phyloP scores from a whole-genome alignment of 2,113 vertebrate genomes.

The Oryzias woworae region DNA sequence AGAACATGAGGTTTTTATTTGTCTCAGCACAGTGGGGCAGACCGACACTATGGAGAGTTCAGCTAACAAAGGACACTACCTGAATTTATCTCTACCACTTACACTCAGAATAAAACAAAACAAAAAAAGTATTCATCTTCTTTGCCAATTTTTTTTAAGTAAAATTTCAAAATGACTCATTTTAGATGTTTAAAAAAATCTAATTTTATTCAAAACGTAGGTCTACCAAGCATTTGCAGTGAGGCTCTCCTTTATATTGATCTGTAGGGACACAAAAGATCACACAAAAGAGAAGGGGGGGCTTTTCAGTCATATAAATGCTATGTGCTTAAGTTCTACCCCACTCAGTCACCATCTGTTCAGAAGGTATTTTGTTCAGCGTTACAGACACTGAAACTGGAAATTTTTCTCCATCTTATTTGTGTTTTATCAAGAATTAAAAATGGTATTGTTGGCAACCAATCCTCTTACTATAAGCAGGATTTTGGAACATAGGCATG shows the following conservation, averaged over 20 bases:
- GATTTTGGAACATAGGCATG: slow-evolving; percentile 68
- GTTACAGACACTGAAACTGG: slow-evolving; percentile 65
- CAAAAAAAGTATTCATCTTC: too few species aligned
- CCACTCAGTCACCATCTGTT: slow-evolving; percentile 37
- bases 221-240: slow-evolving; percentile 14
- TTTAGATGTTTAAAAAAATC: too few species aligned
- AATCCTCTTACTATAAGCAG: slow-evolving; percentile 82
- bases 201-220: too few species aligned
- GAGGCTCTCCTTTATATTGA: slow-evolving; percentile 26
- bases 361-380: slow-evolving; percentile 64
- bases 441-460: slow-evolving; percentile 75
- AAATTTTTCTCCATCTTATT: slow-evolving; percentile 73
- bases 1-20: slow-evolving; percentile 40
- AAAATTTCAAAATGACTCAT: too few species aligned
- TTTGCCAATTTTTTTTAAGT: too few species aligned
- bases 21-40: slow-evolving; percentile 36
- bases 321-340: slow-evolving; percentile 10
- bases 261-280: slow-evolving; percentile 47
- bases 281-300: slow-evolving; percentile 23
- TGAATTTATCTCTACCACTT: slow-evolving; percentile 16
- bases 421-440: slow-evolving; percentile 79
- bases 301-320: slow-evolving; percentile 43
- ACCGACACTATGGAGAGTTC: slow-evolving; percentile 38
- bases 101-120: slow-evolving; percentile 1
- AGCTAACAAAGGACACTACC: slow-evolving; percentile 16